Conservation (phyloP, 2,113 vertebrate genomes). For the Podocnemis expansa region DNA sequence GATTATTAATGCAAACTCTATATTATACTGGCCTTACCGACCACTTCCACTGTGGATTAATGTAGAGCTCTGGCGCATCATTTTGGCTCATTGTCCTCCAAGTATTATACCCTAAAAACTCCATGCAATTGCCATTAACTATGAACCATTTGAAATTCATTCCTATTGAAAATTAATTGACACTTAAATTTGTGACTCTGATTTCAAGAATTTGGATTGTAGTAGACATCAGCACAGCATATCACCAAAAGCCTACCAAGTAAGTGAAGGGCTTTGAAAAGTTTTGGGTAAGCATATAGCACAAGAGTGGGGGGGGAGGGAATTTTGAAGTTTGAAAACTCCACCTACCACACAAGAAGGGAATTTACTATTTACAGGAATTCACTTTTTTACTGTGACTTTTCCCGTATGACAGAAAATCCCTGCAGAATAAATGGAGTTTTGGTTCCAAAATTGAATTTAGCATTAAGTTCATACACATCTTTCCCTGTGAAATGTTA, state of each 20-base stretch:
- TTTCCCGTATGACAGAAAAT: not conserved
- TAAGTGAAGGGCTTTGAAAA: not conserved
- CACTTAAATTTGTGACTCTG: not conserved
- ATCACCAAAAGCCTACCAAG: not conserved
- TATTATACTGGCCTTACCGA: not conserved
- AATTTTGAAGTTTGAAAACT: not conserved
- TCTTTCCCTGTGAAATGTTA: fast-evolving
- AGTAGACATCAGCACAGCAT: not conserved
- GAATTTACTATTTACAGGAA: not conserved
- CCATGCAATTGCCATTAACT: not conserved
- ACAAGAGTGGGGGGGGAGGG: not conserved
- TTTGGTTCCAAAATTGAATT: not conserved
- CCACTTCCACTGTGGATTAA: not conserved
- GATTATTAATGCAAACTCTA: not conserved
- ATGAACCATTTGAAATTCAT: not conserved
- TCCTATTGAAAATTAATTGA: not conserved
- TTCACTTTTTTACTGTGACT: not conserved
- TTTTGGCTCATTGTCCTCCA: not conserved
- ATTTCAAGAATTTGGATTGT: not conserved
- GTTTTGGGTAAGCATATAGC: not conserved
- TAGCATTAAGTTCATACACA: not conserved
- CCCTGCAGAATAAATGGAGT: not conserved
- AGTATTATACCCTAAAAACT: not conserved
- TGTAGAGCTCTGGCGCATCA: not conserved
- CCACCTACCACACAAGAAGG: not conserved